A percentile compares a stretch with the other conserved stretches of the same genome.
Conservation (phyloP, 2,888 invertebrate species). For the Sthenelais limicola region DNA sequence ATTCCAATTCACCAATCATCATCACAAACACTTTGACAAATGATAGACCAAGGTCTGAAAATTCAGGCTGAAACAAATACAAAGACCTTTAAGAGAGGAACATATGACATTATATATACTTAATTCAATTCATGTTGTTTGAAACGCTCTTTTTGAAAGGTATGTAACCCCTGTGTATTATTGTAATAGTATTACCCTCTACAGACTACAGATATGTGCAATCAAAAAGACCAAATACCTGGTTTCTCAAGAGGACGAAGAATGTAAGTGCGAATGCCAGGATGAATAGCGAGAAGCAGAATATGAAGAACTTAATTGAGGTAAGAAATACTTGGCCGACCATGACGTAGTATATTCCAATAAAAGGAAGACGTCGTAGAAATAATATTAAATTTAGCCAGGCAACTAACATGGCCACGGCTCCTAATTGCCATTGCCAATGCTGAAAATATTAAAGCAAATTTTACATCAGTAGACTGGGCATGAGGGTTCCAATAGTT, state of each 20-base stretch:
- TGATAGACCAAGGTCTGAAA: slow-evolving; percentile 45
- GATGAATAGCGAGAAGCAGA: slow-evolving; percentile 73
- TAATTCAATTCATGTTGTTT: too few relatives aligned
- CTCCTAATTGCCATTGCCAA: slow-evolving; percentile 72
- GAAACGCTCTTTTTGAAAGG: too few relatives aligned
- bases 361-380: slow-evolving; percentile 68
- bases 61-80: slow-evolving; percentile 19
- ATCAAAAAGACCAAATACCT: slow-evolving; percentile 62
- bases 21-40: slow-evolving; percentile 84
- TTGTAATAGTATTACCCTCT: too few relatives aligned
- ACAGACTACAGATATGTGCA: too few relatives aligned
- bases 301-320: slow-evolving; percentile 73
- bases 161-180: too few relatives aligned
- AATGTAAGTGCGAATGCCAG: slow-evolving; percentile 69
- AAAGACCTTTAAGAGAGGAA: background rate
- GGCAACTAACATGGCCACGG: slow-evolving; percentile 66
- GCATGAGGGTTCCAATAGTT: too few relatives aligned
- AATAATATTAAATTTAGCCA: slow-evolving; percentile 71
- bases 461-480: too few relatives aligned
- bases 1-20: slow-evolving; percentile 91
- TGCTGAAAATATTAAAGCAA: too few relatives aligned
- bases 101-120: background rate
- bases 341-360: slow-evolving; percentile 73
- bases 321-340: slow-evolving; percentile 70
- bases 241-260: slow-evolving; percentile 64